Evolutionary conservation across 2,888 invertebrate species (phyloP).

Genomic region (Mythimna lalbum): DNA sequence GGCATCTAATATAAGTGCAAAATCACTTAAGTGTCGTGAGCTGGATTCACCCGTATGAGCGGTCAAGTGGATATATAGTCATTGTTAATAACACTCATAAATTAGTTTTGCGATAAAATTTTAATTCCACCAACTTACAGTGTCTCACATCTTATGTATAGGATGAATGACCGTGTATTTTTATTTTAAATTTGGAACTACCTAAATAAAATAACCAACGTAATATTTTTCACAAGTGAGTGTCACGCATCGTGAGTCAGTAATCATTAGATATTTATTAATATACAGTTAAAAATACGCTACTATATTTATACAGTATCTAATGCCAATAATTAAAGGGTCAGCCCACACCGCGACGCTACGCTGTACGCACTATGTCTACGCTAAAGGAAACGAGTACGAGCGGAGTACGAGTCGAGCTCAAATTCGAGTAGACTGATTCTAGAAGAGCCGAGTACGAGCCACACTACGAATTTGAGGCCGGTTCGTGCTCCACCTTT

Average conservation of each 20-base stretch:
- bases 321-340: constrained; percentile 49
- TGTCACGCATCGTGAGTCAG: constrained; percentile 50
- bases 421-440: too few relatives aligned
- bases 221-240: constrained; percentile 14
- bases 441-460: too few relatives aligned
- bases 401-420: too few relatives aligned
- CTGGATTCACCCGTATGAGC: too few relatives aligned
- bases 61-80: too few relatives aligned
- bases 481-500: too few relatives aligned
- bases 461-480: too few relatives aligned
- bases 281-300: constrained; percentile 60
- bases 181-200: constrained; percentile 11
- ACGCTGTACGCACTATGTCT: neutral
- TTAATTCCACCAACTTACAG: neutral
- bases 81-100: too few relatives aligned
- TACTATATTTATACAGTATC: constrained; percentile 52
- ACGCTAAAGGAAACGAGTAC: too few relatives aligned
- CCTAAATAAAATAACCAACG: constrained; percentile 19
- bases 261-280: constrained; percentile 54
- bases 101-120: neutral
- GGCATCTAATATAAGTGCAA: too few relatives aligned
- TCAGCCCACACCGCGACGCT: neutral
- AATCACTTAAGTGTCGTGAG: too few relatives aligned
- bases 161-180: constrained; percentile 28
- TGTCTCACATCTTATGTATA: neutral